A percentile compares a stretch with the other conserved stretches of the same genome.
Evolutionary conservation across 2,113 vertebrate genomes (phyloP).

Genomic region (Mustela lutreola): DNA sequence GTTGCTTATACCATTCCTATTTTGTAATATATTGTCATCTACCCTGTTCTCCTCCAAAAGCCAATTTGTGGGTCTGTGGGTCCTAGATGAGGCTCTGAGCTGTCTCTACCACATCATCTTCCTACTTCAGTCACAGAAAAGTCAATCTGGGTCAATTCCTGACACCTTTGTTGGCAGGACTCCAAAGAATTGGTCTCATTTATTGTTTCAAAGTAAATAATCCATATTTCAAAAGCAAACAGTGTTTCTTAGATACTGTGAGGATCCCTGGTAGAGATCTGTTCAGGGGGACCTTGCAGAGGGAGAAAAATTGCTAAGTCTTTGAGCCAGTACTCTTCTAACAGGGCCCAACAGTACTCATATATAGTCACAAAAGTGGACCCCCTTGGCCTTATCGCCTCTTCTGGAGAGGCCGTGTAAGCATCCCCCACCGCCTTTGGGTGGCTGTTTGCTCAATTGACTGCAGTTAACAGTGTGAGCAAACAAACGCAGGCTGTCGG

Average conservation of each 20-base stretch:
- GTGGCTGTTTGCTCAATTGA: conserved; percentile 45
- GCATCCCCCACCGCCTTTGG: conserved; percentile 51
- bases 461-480: conserved; percentile 44
- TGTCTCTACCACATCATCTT: background rate
- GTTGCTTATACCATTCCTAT: background rate
- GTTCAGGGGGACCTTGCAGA: background rate
- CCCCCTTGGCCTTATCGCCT: background rate
- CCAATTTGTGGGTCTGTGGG: background rate
- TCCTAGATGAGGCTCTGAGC: background rate
- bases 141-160: background rate
- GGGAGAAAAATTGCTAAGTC: background rate
- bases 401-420: background rate
- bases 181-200: background rate
- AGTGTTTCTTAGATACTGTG: background rate
- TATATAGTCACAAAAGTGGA: background rate
- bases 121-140: background rate
- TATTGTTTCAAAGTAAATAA: conserved; percentile 9
- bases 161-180: background rate
- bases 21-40: background rate
- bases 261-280: background rate
- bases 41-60: background rate
- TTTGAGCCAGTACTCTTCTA: background rate
- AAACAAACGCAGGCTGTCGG: conserved; percentile 49
- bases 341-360: rapidly evolving
- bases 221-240: conserved; percentile 26